These are phyloP conservation scores for Caenorhabditis remanei DNA, from an alignment of 1,140 invertebrate species.

Conservation along the genomic window DNA sequence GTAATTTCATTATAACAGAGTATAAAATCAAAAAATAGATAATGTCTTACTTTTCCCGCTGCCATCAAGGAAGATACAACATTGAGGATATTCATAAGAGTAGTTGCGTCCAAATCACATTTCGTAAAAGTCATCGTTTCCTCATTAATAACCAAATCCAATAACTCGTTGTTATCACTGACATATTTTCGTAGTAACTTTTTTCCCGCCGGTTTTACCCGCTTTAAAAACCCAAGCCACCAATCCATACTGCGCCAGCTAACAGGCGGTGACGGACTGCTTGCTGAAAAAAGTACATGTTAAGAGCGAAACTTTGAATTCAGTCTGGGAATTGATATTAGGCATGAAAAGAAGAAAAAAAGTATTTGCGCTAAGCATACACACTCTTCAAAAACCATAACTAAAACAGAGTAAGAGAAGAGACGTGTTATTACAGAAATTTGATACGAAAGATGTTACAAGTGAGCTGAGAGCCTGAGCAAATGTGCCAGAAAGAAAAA, in stretches of 20 bases:
- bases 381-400: neutral
- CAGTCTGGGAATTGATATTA: too few relatives aligned
- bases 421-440: neutral
- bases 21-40: neutral
- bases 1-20: neutral
- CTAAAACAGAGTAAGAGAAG: neutral
- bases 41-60: neutral
- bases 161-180: neutral
- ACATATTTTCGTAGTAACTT: neutral
- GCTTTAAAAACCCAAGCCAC: neutral
- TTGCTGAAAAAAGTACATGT: neutral
- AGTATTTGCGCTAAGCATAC: neutral
- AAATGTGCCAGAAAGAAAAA: neutral
- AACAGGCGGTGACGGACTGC: neutral
- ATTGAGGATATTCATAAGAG: neutral
- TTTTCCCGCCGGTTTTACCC: neutral
- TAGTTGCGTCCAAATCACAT: neutral
- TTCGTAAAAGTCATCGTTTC: neutral
- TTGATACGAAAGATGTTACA: constrained; percentile 9
- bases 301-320: too few relatives aligned
- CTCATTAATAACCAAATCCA: neutral
- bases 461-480: neutral
- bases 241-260: neutral
- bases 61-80: neutral
- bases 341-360: neutral